These are phyloP conservation scores for Zygogramma bicolorata DNA, from an alignment of 2,888 invertebrate species.

Conservation along the genomic window DNA sequence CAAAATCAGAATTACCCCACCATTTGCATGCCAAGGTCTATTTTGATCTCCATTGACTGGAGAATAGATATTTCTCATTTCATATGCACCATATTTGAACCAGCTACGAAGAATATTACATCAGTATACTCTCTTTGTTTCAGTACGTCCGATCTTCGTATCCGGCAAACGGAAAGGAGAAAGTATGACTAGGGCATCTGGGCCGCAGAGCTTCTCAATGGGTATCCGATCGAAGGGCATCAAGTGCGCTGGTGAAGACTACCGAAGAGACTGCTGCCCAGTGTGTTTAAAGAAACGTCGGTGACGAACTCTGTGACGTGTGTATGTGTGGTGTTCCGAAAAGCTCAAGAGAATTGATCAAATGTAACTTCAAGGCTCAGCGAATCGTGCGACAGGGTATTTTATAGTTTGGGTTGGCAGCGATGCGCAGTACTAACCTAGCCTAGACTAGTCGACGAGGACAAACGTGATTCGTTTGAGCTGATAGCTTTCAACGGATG, in stretches of 20 bases:
- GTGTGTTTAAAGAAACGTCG: conserved; percentile 50
- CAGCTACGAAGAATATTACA: neutral
- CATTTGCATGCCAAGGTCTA: no score
- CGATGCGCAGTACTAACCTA: neutral
- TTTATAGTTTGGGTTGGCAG: neutral
- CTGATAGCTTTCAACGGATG: no score
- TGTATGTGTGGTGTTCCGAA: neutral
- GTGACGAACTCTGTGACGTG: neutral
- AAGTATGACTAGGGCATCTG: conserved; percentile 81
- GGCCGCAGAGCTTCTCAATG: conserved; percentile 62
- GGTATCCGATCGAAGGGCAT: conserved; percentile 60
- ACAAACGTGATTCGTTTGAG: no score
- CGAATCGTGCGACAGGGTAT: neutral
- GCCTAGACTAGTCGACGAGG: no score
- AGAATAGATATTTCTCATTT: no score
- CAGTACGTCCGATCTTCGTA: conserved; percentile 85
- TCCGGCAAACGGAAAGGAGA: conserved; percentile 80
- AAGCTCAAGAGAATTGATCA: neutral
- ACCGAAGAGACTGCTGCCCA: conserved; percentile 56
- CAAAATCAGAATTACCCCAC: no score
- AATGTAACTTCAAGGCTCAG: neutral
- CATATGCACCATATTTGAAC: no score
- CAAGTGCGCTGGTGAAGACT: conserved; percentile 56
- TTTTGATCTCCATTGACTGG: no score
- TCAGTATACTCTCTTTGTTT: conserved; percentile 39